These are phyloP conservation scores for Microtus oregoni DNA, from an alignment of 2,113 vertebrate species.

Conservation along the genomic window DNA sequence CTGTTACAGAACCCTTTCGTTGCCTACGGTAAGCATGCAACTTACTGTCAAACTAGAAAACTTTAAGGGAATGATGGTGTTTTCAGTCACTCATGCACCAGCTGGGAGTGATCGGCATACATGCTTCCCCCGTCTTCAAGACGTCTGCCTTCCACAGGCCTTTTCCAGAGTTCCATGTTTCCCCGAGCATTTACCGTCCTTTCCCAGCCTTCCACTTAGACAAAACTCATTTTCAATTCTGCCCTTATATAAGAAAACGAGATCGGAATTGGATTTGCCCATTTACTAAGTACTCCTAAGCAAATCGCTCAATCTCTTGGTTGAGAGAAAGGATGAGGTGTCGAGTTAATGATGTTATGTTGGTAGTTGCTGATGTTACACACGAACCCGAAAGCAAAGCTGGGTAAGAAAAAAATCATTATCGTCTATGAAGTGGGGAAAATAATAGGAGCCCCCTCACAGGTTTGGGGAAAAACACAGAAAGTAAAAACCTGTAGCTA, in stretches of 20 bases:
- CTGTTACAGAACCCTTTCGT: not conserved
- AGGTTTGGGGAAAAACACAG: not conserved
- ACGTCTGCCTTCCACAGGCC: too few species aligned
- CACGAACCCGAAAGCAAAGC: not conserved
- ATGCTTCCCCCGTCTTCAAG: too few species aligned
- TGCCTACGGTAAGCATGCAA: not conserved
- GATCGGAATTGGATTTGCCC: not conserved
- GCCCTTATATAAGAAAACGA: not conserved
- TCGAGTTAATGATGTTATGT: not conserved
- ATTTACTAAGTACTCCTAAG: not conserved
- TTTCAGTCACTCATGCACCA: not conserved
- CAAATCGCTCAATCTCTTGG: not conserved
- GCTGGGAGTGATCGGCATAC: accelerated
- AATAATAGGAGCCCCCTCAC: not conserved
- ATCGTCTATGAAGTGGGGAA: not conserved
- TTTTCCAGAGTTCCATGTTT: not conserved
- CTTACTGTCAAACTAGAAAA: not conserved
- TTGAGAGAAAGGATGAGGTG: not conserved
- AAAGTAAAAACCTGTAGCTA: not conserved
- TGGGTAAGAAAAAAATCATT: not conserved
- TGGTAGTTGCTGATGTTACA: not conserved
- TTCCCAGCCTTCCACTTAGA: not conserved
- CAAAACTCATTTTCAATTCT: not conserved
- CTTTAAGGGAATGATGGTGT: not conserved
- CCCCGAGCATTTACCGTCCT: not conserved